Evolutionary conservation across 2,797 vertebrate species (phyloP), one percentile per base, ranked within the genome.

Genomic region (Amniataba percoides): DNA sequence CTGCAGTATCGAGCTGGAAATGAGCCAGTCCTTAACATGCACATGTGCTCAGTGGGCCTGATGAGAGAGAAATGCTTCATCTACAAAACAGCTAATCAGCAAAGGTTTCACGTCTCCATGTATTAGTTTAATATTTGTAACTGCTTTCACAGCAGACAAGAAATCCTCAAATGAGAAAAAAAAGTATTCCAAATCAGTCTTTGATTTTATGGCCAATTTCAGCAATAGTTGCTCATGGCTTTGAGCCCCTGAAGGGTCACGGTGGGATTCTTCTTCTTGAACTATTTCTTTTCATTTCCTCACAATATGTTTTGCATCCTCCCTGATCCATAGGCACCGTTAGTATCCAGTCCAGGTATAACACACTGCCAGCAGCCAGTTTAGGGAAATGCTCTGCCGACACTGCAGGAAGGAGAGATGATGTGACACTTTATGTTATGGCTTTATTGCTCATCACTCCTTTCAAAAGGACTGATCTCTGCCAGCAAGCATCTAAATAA

Each of bases 111-210:
- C 31, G 12, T 68, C 11, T 55, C 34, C 23, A 6, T 25, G 31
- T 61, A 21, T n/a, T 34, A 48, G n/a, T 76, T 74, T 45, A 42
- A 55, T 51, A 66, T 73, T 6, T 55, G 19, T 27, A 16, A 65
- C 57, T 31, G 16, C 31, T 77, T 76, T 57, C 52, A 60, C 19
- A 55, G 25, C 40, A 77, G 46, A 70, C 12, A 42, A 49, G 40
- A 64, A 14, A 60, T 3, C 31, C 34, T 36, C 0, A 21, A 19
- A 71, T 27, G 16, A 49, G 36, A 36, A 4, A 59, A 70, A 75
- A 66, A 21, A 52, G 25, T 15, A 8, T 21, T 46, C 18, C 57
- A 21, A 51, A 43, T 62, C 27, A 63, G 51, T 34, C 9, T 39
- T 7, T 40, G 34, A 5, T 43, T 21, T 21, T 56, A 2, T 10